phyloP scores from a whole-genome alignment of 2,113 vertebrate genomes.

The Microcebus ravelobensis region DNA sequence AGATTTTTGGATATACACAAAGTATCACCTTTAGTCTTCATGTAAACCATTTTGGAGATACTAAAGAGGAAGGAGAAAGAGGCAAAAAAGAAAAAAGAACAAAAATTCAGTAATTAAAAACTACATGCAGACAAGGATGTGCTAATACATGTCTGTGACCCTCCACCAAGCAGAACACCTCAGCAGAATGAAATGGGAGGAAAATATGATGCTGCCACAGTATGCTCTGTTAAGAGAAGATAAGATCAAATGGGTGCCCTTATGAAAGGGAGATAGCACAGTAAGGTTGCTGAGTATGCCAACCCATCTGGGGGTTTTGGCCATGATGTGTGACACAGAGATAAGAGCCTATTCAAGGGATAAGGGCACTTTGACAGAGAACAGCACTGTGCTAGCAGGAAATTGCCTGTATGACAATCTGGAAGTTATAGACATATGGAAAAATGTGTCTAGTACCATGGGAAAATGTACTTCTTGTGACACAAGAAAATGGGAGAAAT shows the following conservation, averaged over 20 bases:
- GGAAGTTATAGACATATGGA: background rate
- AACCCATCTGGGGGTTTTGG: background rate
- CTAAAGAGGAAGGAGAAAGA: background rate
- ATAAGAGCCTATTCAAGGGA: background rate
- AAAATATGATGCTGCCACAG: background rate
- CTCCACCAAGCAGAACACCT: background rate
- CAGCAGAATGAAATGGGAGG: background rate
- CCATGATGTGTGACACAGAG: background rate
- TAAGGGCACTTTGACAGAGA: constrained; percentile 27
- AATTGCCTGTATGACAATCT: constrained; percentile 35
- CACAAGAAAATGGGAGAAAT: background rate
- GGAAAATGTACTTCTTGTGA: background rate
- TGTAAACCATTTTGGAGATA: background rate
- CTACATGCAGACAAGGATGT: background rate
- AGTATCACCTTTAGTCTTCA: background rate
- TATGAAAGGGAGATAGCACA: background rate
- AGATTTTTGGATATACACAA: background rate
- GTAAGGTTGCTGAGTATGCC: background rate
- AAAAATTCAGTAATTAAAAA: background rate
- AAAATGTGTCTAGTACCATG: background rate
- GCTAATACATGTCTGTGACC: background rate
- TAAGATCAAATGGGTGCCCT: constrained; percentile 43
- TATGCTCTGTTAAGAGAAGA: constrained; percentile 4
- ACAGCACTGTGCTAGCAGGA: background rate
- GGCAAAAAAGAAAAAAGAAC: background rate